Evolutionary conservation across 2,113 vertebrate genomes (phyloP).

Genomic region (Seriola quinqueradiata): DNA sequence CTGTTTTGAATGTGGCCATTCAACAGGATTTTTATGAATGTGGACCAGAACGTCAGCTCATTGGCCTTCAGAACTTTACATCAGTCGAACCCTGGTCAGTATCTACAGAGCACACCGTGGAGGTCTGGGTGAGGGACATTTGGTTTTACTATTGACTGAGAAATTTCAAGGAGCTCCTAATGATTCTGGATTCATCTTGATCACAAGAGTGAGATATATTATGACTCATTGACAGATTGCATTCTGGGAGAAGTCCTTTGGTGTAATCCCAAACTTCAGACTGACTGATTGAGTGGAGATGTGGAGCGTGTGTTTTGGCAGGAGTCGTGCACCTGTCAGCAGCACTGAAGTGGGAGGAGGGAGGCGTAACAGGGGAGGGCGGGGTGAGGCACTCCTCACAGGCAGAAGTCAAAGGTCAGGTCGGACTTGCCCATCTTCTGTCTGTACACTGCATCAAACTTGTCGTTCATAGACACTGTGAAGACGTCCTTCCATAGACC

Average conservation of each 20-base stretch:
- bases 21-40: background rate
- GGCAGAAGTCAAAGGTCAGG: slow-evolving; percentile 94
- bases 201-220: background rate
- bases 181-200: slow-evolving; percentile 5
- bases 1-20: background rate
- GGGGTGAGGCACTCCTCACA: slow-evolving; percentile 80
- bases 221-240: slow-evolving; percentile 15
- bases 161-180: background rate
- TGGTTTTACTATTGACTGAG: slow-evolving; percentile 44
- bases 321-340: slow-evolving; percentile 27
- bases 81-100: background rate
- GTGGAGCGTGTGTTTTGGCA: slow-evolving; percentile 12
- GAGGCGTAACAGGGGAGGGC: background rate
- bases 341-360: slow-evolving; percentile 26
- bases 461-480: slow-evolving; percentile 99
- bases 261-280: slow-evolving; percentile 22
- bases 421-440: slow-evolving; percentile 99
- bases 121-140: slow-evolving; percentile 46
- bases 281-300: background rate
- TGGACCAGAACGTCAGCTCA: background rate
- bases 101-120: slow-evolving; percentile 10
- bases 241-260: slow-evolving; percentile 42
- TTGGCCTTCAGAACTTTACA: background rate
- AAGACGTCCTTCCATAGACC: slow-evolving; percentile 99
- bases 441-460: slow-evolving; percentile 94